Evolutionary conservation across 1,140 invertebrate species (phyloP).

Genomic region (Drosophila ohnishii): DNA sequence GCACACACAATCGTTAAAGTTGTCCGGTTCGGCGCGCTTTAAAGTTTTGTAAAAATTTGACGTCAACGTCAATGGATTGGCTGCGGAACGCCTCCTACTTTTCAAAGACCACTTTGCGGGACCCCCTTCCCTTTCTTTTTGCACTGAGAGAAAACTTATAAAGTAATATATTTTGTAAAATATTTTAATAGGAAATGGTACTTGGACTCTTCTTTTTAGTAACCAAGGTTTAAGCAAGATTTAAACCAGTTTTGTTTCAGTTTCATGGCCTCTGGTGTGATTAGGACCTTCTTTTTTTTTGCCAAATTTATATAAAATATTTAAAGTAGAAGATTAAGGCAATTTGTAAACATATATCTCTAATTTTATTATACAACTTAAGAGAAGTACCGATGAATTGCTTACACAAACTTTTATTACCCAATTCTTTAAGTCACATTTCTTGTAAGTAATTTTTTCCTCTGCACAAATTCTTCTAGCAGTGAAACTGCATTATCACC

Average conservation of each 20-base stretch:
- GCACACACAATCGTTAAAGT: slow-evolving; percentile 44
- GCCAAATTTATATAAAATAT: too few species aligned
- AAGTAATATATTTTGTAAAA: background rate
- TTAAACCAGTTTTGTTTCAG: too few species aligned
- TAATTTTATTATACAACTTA: too few species aligned
- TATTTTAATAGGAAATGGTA: background rate
- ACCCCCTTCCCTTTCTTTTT: slow-evolving; percentile 8
- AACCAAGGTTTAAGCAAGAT: too few species aligned
- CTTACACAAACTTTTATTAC: background rate
- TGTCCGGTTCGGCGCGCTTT: slow-evolving; percentile 62
- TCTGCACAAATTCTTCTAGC: slow-evolving; percentile 24
- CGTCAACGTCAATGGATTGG: slow-evolving; percentile 53
- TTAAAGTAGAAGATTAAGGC: too few species aligned
- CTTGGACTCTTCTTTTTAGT: too few species aligned
- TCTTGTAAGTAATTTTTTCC: slow-evolving; percentile 9
- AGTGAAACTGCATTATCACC: slow-evolving; percentile 77
- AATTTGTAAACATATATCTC: too few species aligned
- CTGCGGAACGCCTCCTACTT: slow-evolving; percentile 27
- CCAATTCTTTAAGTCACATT: background rate
- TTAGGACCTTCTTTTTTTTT: too few species aligned
- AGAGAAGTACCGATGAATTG: too few species aligned
- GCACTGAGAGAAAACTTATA: slow-evolving; percentile 1
- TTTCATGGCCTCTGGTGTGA: too few species aligned
- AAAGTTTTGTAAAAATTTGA: slow-evolving; percentile 63
- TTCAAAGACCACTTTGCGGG: slow-evolving; percentile 1